Evolutionary conservation across 2,888 invertebrate species (phyloP).

Genomic region (Phytoseiulus persimilis): DNA sequence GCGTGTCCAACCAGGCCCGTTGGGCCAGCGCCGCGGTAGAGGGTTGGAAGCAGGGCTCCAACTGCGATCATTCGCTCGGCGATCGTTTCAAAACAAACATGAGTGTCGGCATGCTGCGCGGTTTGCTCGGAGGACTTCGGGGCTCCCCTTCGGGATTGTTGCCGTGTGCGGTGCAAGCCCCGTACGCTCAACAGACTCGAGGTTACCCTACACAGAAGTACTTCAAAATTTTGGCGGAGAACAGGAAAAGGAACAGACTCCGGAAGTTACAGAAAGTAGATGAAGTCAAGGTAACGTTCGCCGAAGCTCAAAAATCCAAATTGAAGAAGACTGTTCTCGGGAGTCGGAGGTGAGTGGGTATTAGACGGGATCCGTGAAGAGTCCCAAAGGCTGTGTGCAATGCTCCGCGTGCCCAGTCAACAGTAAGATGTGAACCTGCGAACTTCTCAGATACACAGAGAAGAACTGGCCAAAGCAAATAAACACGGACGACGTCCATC

Average conservation of each 20-base stretch:
- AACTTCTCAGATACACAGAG: not conserved
- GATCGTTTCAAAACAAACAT: not conserved
- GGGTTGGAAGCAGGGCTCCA: not conserved
- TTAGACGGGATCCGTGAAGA: too few species aligned
- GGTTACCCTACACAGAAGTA: slow-evolving; percentile 30
- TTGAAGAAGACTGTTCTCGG: not conserved
- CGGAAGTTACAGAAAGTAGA: slow-evolving; percentile 19
- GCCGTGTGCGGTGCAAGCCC: not conserved
- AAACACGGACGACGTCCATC: slow-evolving; percentile 8
- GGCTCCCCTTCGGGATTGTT: not conserved
- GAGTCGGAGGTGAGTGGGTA: not conserved
- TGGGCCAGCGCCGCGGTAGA: not conserved
- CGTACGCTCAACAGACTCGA: not conserved
- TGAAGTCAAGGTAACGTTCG: not conserved
- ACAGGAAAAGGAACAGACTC: not conserved
- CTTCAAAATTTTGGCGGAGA: not conserved
- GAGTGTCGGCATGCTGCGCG: slow-evolving; percentile 5
- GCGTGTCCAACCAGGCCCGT: not conserved
- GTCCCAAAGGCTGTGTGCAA: too few species aligned
- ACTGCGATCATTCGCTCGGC: not conserved
- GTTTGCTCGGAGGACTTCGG: not conserved
- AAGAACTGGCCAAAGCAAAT: not conserved
- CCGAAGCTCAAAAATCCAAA: not conserved
- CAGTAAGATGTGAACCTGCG: too few species aligned
- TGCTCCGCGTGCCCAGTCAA: not conserved